These are phyloP conservation scores for Campylomormyrus tamandua DNA, from an alignment of 2,113 vertebrate genomes.

Conservation along the genomic window DNA sequence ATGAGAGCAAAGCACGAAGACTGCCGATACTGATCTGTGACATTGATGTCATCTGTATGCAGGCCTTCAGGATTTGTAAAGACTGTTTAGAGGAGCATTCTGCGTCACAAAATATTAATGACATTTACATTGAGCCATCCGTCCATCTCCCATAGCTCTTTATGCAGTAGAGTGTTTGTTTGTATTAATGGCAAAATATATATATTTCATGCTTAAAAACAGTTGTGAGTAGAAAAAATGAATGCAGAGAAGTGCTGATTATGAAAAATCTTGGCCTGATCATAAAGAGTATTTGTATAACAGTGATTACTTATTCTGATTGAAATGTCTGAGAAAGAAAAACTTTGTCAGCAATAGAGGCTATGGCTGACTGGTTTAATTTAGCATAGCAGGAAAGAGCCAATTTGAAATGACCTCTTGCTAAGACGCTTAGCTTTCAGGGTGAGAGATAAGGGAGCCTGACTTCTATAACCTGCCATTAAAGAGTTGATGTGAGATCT, in stretches of 20 bases:
- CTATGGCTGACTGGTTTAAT: background rate
- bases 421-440: background rate
- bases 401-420: background rate
- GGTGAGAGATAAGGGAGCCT: background rate
- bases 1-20: background rate
- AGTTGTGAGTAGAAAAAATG: background rate
- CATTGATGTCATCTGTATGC: background rate
- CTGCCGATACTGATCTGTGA: background rate
- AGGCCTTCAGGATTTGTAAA: background rate
- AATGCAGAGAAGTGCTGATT: background rate
- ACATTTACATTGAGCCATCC: background rate
- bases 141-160: background rate
- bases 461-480: background rate
- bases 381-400: background rate
- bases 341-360: background rate
- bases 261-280: background rate
- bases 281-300: background rate
- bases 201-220: background rate
- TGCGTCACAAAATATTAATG: background rate
- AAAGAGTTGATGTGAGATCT: background rate
- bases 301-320: background rate
- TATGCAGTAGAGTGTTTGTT: background rate
- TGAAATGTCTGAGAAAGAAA: background rate
- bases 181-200: background rate
- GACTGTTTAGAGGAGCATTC: background rate